A percentile compares a stretch with the other conserved stretches of the same genome.
phyloP scores from a whole-genome alignment of 2,888 invertebrate genomes.

The Rhagonycha lutea region DNA sequence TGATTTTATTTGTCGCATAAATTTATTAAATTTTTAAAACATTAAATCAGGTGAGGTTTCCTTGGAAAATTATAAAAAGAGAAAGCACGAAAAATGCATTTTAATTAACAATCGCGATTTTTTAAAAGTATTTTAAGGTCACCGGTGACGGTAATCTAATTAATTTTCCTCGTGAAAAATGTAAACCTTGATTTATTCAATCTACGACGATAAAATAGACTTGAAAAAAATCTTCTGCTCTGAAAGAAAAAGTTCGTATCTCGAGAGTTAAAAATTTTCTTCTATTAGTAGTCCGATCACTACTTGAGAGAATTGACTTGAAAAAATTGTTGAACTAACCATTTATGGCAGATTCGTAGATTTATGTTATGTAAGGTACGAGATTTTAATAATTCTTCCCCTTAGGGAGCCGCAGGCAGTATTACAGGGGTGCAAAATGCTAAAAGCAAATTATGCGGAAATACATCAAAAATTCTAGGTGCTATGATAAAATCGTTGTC shows the following conservation, averaged over 20 bases:
- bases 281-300: neutral
- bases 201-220: no score
- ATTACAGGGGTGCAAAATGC: neutral
- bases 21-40: neutral
- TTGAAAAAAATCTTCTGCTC: neutral
- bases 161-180: neutral
- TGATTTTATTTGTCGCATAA: neutral
- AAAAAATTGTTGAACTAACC: neutral
- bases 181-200: no score
- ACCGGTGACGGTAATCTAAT: neutral
- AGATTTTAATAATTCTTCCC: neutral
- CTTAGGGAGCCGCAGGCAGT: neutral
- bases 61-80: neutral
- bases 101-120: neutral
- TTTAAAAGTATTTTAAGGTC: neutral
- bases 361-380: neutral
- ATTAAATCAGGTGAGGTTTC: neutral
- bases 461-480: neutral
- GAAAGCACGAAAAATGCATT: neutral
- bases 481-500: neutral
- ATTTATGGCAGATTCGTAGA: neutral
- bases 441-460: neutral
- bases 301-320: neutral
- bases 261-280: neutral
- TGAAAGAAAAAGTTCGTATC: neutral